phyloP scores from a whole-genome alignment of 2,888 invertebrate species.

The Agriopis marginaria region DNA sequence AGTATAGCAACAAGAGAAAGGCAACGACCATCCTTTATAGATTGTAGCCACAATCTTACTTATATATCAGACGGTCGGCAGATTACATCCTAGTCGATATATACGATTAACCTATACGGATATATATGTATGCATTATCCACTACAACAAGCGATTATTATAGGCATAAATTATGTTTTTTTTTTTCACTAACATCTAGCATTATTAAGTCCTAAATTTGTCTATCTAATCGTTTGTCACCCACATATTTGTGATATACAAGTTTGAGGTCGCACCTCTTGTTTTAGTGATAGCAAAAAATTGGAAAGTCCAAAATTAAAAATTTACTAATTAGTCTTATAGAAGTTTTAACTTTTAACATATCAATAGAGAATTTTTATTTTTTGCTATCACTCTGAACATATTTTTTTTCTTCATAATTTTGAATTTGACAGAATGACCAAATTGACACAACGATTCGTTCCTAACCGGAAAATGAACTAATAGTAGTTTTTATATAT shows the following conservation, averaged over 20 bases:
- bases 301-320: constrained; percentile 41
- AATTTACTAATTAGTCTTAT: constrained; percentile 47
- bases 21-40: constrained; percentile 59
- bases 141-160: constrained; percentile 68
- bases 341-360: constrained; percentile 48
- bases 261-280: constrained; percentile 69
- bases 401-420: constrained; percentile 24
- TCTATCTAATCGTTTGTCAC: constrained; percentile 72
- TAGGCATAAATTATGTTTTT: constrained; percentile 68
- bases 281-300: constrained; percentile 35
- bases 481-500: constrained; percentile 57
- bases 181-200: constrained; percentile 63
- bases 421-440: constrained; percentile 74
- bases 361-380: constrained; percentile 45
- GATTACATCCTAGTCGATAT: constrained; percentile 46
- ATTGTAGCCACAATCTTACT: constrained; percentile 14
- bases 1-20: constrained; percentile 72
- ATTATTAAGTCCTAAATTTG: constrained; percentile 74
- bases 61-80: constrained; percentile 50
- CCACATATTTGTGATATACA: constrained; percentile 64
- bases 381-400: constrained; percentile 35
- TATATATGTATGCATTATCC: constrained; percentile 63
- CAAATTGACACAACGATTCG: constrained; percentile 78
- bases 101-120: constrained; percentile 50
- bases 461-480: constrained; percentile 49